Evolutionary conservation across 2,113 vertebrate genomes (phyloP), one percentile per base, ranked within the genome.

Genomic region (Pseudopodoces humilis): DNA sequence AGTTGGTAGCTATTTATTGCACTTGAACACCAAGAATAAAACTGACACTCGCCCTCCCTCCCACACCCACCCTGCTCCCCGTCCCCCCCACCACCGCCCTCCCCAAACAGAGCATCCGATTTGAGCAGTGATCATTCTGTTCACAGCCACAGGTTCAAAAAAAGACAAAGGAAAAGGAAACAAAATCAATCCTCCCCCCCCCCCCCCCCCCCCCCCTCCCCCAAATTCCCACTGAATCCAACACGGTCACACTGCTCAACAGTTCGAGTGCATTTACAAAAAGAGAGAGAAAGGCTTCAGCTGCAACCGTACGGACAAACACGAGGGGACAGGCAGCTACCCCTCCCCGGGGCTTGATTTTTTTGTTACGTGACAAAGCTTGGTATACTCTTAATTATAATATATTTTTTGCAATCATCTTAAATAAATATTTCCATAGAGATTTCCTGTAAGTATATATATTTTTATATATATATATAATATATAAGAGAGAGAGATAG

Each of bases 21-120:
- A 98, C 98, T 98, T 98, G 97, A 98, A 98, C 98, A 98, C 98
- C 97, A 97, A 97, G 97, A 98, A 98, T 98, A 98, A 98, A 98
- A 98, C 96, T 95, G 97, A 98, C 96, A 91, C 86, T 97, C 83
- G 80, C 88, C 94, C 82, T 94, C 70, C 90, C 90, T 56, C 95
- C 95, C 83, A 9, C 69, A 24, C 94, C 95, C 91, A n/a, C 82
- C 89, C 93, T 47, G 4, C 43, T 9, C 95, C 95, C 95, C 1
- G 19, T 27, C 47, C 83, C 70, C 95, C 95, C 67, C 95, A 49
- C 28, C 65, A 24, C 83, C 59, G 22, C 96, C 95, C 88, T 80
- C 95, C 76, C 91, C 92, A 89, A 88, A 83, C 16, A 92, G 90
- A 97, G 96, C 97, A 97, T 96, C 97, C 92, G 67, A 90, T 94